Percentiles rank a stretch among this genome's conserved stretches.
Conservation (phyloP, 2,113 vertebrate genomes). For the Catharus minimus region DNA sequence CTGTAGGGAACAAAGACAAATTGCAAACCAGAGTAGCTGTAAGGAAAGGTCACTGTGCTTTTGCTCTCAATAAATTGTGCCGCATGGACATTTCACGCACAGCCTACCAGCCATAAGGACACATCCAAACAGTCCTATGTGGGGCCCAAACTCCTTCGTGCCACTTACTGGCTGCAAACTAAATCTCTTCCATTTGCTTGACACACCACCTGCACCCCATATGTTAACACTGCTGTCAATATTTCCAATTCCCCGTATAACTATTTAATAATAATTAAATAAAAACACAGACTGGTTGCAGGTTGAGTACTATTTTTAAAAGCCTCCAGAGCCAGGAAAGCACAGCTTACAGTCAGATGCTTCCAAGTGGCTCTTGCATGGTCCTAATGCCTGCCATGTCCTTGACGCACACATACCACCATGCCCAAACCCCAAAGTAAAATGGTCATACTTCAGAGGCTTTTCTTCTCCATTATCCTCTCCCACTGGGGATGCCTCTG, state of each 20-base stretch:
- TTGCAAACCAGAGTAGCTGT: background rate
- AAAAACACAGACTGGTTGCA: conserved; percentile 55
- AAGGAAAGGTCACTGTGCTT: background rate
- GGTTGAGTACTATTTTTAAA: conserved; percentile 44
- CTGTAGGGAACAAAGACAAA: conserved; percentile 28
- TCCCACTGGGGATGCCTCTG: background rate
- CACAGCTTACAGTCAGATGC: conserved; percentile 28
- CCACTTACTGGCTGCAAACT: conserved; percentile 39
- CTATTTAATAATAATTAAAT: conserved; percentile 69
- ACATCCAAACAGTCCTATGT: background rate
- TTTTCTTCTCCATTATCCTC: background rate
- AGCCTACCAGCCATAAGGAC: background rate
- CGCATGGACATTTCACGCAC: background rate
- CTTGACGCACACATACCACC: background rate
- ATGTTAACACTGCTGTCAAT: conserved; percentile 60
- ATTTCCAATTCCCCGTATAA: conserved; percentile 53
- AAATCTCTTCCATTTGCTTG: conserved; percentile 25
- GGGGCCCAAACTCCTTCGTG: conserved; percentile 23
- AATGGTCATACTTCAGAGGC: background rate
- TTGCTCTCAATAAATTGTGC: background rate
- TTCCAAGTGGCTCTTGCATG: background rate
- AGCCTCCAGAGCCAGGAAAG: conserved; percentile 40
- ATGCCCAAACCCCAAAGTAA: background rate
- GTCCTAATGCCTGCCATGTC: conserved; percentile 24
- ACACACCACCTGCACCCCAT: conserved; percentile 61